A percentile compares a stretch with the other conserved stretches of the same genome.
Conservation (phyloP, 1,140 invertebrate genomes). For the Hormaphis cornu region DNA sequence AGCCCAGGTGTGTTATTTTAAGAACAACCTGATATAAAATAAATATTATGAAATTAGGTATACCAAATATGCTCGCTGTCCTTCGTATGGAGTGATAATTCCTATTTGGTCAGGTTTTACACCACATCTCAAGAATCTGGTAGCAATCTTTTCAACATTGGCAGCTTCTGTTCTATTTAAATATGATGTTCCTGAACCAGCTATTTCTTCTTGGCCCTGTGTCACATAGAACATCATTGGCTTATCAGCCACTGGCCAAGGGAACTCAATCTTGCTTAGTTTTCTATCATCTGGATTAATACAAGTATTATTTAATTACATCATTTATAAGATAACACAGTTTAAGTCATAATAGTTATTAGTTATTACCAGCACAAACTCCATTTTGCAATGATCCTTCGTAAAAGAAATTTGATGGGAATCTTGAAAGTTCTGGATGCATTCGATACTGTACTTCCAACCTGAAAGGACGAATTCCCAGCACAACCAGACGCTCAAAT, state of each 20-base stretch:
- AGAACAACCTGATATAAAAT: neutral
- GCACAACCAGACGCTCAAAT: slow-evolving; percentile 92
- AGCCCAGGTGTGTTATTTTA: neutral
- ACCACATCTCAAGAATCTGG: slow-evolving; percentile 83
- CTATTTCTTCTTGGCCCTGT: slow-evolving; percentile 97
- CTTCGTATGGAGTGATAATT: slow-evolving; percentile 99
- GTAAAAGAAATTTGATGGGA: slow-evolving; percentile 99
- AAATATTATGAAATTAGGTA: neutral
- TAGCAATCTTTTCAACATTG: slow-evolving; percentile 96
- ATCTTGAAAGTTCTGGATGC: slow-evolving; percentile 93
- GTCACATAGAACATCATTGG: slow-evolving; percentile 99
- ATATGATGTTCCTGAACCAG: slow-evolving; percentile 95
- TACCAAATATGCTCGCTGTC: slow-evolving; percentile 93
- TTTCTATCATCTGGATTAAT: slow-evolving; percentile 65
- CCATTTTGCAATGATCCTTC: slow-evolving; percentile 98
- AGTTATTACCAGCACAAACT: slow-evolving; percentile 66
- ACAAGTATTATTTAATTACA: neutral
- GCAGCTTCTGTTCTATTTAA: slow-evolving; percentile 96
- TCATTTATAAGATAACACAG: neutral
- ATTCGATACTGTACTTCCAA: slow-evolving; percentile 98
- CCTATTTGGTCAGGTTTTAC: slow-evolving; percentile 97
- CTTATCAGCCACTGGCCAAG: slow-evolving; percentile 91
- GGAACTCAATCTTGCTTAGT: slow-evolving; percentile 87
- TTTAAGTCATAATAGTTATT: neutral
- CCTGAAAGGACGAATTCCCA: slow-evolving; percentile 89